Conservation (phyloP, 2,797 vertebrate genomes). For the Tamandua tetradactyla region DNA sequence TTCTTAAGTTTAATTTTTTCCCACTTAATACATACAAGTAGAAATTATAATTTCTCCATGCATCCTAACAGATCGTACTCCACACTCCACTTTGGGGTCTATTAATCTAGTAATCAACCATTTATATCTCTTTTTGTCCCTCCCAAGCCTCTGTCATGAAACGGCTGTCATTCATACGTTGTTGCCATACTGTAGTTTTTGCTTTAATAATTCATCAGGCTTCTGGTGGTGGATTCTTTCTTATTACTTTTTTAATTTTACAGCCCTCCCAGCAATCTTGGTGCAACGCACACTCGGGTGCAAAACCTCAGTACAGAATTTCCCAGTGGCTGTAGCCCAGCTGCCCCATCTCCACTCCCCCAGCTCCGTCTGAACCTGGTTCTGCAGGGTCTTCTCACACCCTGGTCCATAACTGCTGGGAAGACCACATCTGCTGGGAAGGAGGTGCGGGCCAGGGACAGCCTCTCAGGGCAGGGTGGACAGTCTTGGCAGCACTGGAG, state of each 20-base stretch:
- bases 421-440: neutral
- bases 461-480: neutral
- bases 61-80: neutral
- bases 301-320: neutral
- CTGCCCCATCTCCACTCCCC: neutral
- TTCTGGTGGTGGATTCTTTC: neutral
- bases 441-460: neutral
- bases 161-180: neutral
- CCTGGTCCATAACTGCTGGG: neutral
- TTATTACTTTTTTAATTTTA: neutral
- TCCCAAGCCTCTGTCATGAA: neutral
- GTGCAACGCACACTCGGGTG: neutral
- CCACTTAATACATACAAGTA: neutral
- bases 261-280: neutral
- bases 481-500: conserved; percentile 62
- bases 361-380: neutral
- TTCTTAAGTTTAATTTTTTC: neutral
- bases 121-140: neutral
- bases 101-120: too few relatives aligned
- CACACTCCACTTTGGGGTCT: neutral
- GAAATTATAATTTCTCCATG: neutral
- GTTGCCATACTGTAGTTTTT: neutral
- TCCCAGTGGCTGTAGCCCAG: neutral
- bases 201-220: neutral
- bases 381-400: neutral